Evolutionary conservation across 1,140 invertebrate species (phyloP).

Genomic region (Hydropsyche tenuis): DNA sequence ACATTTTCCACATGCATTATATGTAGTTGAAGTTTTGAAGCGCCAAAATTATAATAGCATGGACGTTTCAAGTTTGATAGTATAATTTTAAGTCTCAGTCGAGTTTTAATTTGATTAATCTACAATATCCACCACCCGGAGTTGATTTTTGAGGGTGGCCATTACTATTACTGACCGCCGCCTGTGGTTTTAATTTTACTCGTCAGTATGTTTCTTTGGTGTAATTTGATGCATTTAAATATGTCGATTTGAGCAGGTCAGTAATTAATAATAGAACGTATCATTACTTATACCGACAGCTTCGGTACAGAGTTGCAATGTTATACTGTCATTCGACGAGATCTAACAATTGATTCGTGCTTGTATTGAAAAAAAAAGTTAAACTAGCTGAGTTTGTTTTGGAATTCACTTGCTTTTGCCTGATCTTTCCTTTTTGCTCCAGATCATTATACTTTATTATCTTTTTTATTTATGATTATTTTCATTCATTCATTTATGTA

Average conservation of each 20-base stretch:
- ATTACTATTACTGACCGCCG: conserved; percentile 23
- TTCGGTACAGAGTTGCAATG: conserved; percentile 12
- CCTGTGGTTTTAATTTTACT: conserved; percentile 31
- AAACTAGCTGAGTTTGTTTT: conserved; percentile 45
- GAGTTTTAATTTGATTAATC: conserved; percentile 46
- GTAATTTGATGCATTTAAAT: conserved; percentile 31
- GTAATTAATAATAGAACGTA: conserved; percentile 13
- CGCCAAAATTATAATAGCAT: conserved; percentile 45
- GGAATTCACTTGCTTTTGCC: conserved; percentile 46
- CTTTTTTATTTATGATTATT: neutral
- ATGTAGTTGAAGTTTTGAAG: conserved; percentile 44
- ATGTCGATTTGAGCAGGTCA: conserved; percentile 8
- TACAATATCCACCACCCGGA: conserved; percentile 46
- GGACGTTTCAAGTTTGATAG: conserved; percentile 49
- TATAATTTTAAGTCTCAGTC: conserved; percentile 49
- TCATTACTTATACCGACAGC: conserved; percentile 10
- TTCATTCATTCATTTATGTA: conserved; percentile 9
- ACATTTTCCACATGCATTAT: conserved; percentile 48
- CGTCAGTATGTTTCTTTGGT: conserved; percentile 38
- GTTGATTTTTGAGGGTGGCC: conserved; percentile 38
- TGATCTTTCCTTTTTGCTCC: conserved; percentile 31
- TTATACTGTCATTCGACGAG: conserved; percentile 13
- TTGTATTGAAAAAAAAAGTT: conserved; percentile 28
- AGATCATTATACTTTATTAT: neutral
- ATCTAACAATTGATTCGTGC: conserved; percentile 38